Evolutionary conservation across 2,888 invertebrate genomes (phyloP).

Genomic region (Pristionchus maxplancki): DNA sequence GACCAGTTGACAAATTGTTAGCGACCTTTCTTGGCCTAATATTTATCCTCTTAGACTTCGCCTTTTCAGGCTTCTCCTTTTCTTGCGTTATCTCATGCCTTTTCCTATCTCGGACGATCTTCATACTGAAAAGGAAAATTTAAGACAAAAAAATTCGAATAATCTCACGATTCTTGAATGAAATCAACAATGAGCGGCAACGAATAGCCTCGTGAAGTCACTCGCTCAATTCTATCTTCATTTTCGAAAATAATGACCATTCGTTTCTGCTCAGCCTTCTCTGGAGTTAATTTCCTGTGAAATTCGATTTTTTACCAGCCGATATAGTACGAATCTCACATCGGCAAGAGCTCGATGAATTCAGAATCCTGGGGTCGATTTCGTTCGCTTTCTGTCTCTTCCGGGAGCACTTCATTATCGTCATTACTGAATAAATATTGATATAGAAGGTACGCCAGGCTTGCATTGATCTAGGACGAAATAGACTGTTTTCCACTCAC

Average conservation of each 20-base stretch:
- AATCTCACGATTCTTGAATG: not conserved
- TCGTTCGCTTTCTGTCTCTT: not conserved
- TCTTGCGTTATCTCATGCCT: not conserved
- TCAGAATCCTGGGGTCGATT: no score
- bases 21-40: not conserved
- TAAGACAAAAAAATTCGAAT: not conserved
- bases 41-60: no score
- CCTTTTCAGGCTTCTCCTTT: no score
- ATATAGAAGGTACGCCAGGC: not conserved
- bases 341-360: not conserved
- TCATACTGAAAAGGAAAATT: not conserved
- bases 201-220: not conserved
- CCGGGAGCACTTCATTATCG: not conserved
- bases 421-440: no score
- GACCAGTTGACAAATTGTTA: not conserved
- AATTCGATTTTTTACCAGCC: not conserved
- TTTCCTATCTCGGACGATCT: not conserved
- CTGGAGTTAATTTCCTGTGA: not conserved
- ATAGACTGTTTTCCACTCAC: not conserved
- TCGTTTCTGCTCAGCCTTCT: not conserved
- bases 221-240: not conserved
- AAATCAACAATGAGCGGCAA: not conserved
- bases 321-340: no score
- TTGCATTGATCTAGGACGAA: not conserved
- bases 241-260: not conserved